phyloP scores from a whole-genome alignment of 2,113 vertebrate genomes.

The Madoqua kirkii region DNA sequence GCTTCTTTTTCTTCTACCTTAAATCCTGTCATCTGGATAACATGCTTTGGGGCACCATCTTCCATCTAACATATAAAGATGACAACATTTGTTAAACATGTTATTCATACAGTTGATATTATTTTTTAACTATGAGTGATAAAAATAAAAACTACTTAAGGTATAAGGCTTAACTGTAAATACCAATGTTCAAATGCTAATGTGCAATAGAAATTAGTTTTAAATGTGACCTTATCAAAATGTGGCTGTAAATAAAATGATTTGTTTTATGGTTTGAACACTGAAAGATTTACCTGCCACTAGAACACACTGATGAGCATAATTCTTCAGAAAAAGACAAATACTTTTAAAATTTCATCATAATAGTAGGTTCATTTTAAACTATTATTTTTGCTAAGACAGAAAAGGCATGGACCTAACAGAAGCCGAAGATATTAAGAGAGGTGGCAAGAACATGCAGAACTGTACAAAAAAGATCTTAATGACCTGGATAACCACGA shows the following conservation, averaged over 20 bases:
- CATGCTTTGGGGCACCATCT: slow-evolving; percentile 24
- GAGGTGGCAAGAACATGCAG: neutral
- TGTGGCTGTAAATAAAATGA: neutral
- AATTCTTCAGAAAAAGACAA: neutral
- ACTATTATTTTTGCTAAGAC: neutral
- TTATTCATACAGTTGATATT: neutral
- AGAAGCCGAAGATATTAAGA: neutral
- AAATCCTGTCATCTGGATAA: slow-evolving; percentile 85
- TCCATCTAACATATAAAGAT: slow-evolving; percentile 74
- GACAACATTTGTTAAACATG: neutral
- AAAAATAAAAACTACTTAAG: slow-evolving; percentile 33
- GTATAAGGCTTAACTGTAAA: neutral
- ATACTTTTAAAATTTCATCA: neutral
- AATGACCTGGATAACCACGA: neutral
- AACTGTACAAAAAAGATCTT: neutral
- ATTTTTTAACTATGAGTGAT: neutral
- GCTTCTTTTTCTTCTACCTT: slow-evolving; percentile 74
- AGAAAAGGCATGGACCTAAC: neutral
- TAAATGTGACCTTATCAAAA: slow-evolving; percentile 34
- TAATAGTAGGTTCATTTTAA: neutral
- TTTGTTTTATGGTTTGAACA: neutral
- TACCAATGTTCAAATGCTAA: neutral
- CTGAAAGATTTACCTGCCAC: neutral
- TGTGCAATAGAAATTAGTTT: neutral
- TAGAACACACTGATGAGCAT: neutral